Evolutionary conservation across 2,888 invertebrate genomes (phyloP), one percentile per base, ranked within the genome.

Genomic region (Phasia obesa): DNA sequence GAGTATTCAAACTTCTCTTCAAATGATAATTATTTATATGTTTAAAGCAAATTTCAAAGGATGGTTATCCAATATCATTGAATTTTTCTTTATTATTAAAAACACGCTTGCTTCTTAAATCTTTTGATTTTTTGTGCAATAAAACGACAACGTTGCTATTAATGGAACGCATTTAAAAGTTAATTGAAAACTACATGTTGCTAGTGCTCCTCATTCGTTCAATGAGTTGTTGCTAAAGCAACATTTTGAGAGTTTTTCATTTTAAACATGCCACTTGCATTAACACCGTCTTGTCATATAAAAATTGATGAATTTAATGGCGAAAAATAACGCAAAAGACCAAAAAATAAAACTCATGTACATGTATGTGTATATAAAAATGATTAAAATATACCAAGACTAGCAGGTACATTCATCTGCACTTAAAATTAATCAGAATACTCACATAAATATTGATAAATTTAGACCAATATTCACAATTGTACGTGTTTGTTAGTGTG

Each of bases 221-320:
- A 42, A 9, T 51, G 21, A n/a, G n/a, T n/a, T 27, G 17, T 5
- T 51, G 19, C 31, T 47, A 44, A 53, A 62, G 59, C 55, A 51
- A 49, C n/a, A 64, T 42, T 49, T 77, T 77, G 1, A 59, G 44
- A 47, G 59, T 42, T 78, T 83, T 70, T 70, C 64, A 70, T 70
- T 59, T 67, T 53, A 71, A 71, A 79, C 47, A 71, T 60, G 75
- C 53, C 65, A 83, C 74, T 79, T 65, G 70, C 65, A 79, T 79
- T 75, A 59, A 79, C 82, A 79, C 75, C 25, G 65, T 62, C 79
- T 76, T 79, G 79, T 83, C 83, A 79, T 71, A 83, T 83, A 75
- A 79, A 79, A 83, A 76, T 79, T 83, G 83, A 83, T 83, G 71
- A 67, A 47, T 60, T 75, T 79, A 65, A 70, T 55, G 62, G 69